Percentiles rank a stretch among this genome's conserved stretches.
These are phyloP conservation scores for Melanotaenia trifasciata DNA, from an alignment of 2,797 vertebrate species.

Conservation along the genomic window DNA sequence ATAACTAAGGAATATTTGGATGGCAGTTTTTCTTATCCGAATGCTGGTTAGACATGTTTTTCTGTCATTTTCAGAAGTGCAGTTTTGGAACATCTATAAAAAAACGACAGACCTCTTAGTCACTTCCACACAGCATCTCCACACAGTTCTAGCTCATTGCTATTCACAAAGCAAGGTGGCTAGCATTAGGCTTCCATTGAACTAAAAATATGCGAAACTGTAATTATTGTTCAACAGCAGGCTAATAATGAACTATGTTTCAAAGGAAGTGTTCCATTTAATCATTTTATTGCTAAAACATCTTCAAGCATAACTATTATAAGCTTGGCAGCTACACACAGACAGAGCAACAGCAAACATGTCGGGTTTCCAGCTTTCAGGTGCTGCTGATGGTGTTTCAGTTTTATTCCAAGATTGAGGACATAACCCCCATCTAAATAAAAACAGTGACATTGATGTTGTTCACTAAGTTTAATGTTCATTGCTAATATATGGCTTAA, in stretches of 20 bases:
- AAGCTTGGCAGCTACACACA: background rate
- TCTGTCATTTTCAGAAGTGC: background rate
- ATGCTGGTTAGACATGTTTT: background rate
- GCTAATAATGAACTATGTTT: background rate
- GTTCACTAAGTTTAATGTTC: background rate
- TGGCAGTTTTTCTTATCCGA: background rate
- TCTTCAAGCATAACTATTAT: background rate
- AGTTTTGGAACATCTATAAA: conserved; percentile 1
- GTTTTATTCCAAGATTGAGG: background rate
- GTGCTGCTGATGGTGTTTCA: background rate
- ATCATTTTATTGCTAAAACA: background rate
- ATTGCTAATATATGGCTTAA: background rate
- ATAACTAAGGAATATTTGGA: background rate
- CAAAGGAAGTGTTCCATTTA: background rate
- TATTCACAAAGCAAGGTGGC: background rate
- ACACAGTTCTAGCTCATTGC: background rate
- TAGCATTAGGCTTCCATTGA: background rate
- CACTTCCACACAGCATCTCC: background rate
- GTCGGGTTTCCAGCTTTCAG: background rate
- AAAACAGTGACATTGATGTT: background rate
- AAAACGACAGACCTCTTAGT: background rate
- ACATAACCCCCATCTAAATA: background rate
- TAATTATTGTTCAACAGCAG: background rate
- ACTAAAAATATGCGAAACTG: background rate
- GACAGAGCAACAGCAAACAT: background rate